Base-by-base conservation (phyloP, 2,113 vertebrate genomes). In the Prunella fulvescens region DNA sequence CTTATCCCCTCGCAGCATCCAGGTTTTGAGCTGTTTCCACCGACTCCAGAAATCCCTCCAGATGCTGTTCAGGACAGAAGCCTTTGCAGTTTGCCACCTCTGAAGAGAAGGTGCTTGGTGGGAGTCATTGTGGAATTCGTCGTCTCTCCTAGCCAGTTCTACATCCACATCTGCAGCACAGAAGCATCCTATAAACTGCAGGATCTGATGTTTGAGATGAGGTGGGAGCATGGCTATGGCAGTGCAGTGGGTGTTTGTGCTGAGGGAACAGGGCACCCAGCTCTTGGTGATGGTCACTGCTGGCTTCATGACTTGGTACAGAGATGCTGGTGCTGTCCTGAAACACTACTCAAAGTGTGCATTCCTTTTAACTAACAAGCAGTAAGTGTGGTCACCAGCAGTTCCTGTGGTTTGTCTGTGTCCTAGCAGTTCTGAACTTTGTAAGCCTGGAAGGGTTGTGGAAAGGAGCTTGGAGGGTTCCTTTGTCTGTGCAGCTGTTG, bases 181-280 rank as follows among this genome's bases (percentile, higher is more conserved):
- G 97, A 98, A 31, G 97, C 98, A 2, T 97, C 98, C 56, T 95
- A 93, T 48, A 94, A 98, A 17, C 96, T 99, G 51, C 98, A 98
- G 92, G 97, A 99, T 86, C 98, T 99, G 98, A 99, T 99, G 98
- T 92, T 99, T 82, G 98, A 99, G 91, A 99, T 99, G 99, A 98
- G 99, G 99, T 99, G 88, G 7, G 97, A 76, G 37, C 56, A 19
- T 11, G 6, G 6, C 44, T 83, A 0, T n/a, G 17, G n/a, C 26
- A 37, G 7, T 50, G 77, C 37, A 37, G 28, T 29, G 12, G 25
- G 39, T 76, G 72, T 53, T 20, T 54, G 64, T 7, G 19, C 50
- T 65, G 56, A 58, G 88, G 62, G 64, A 83, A 8, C 10, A 4
- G 33, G 48, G 20, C 67, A 65, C 17, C 29, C 56, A 85, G 28